Percentiles rank a stretch among this genome's conserved stretches.
These are phyloP conservation scores for Thunnus albacares DNA, from an alignment of 2,797 vertebrate genomes.

Conservation along the genomic window DNA sequence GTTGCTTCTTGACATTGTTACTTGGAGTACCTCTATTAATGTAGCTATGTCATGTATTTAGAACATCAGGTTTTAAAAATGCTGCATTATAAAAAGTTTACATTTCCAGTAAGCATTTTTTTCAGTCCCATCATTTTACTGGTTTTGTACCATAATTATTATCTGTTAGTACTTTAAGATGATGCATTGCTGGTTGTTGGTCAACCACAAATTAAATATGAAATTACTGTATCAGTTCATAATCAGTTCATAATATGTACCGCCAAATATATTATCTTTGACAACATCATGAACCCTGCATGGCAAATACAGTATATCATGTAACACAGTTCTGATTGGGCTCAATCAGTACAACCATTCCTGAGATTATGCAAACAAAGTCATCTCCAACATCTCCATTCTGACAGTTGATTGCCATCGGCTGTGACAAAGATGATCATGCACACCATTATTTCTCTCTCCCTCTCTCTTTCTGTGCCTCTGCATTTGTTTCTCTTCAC, in stretches of 20 bases:
- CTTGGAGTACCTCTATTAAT: slow-evolving; percentile 6
- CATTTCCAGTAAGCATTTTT: not conserved
- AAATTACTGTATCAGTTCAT: slow-evolving; percentile 17
- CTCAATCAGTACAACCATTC: slow-evolving; percentile 26
- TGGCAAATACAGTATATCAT: slow-evolving; percentile 34
- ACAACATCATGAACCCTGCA: slow-evolving; percentile 30
- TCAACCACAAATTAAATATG: slow-evolving; percentile 5
- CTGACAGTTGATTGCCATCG: slow-evolving; percentile 45
- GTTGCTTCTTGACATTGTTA: slow-evolving; percentile 22
- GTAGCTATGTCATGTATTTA: slow-evolving; percentile 12
- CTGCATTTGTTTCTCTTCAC: slow-evolving; percentile 51
- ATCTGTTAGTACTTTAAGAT: slow-evolving; percentile 8
- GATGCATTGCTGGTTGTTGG: not conserved
- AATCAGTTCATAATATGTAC: slow-evolving; percentile 10
- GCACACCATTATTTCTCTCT: slow-evolving; percentile 72
- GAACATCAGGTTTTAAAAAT: not conserved
- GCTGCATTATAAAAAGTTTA: not conserved
- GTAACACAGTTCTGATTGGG: slow-evolving; percentile 39
- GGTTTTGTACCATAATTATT: not conserved
- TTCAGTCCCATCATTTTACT: not conserved
- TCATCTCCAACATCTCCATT: slow-evolving; percentile 45
- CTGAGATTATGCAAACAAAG: slow-evolving; percentile 44
- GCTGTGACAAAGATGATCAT: slow-evolving; percentile 71
- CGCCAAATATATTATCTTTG: not conserved
- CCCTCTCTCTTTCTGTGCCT: slow-evolving; percentile 49